A percentile compares a stretch with the other conserved stretches of the same genome.
These are phyloP conservation scores for Leptopilina drosophilae DNA, from an alignment of 2,888 invertebrate species.

Conservation along the genomic window DNA sequence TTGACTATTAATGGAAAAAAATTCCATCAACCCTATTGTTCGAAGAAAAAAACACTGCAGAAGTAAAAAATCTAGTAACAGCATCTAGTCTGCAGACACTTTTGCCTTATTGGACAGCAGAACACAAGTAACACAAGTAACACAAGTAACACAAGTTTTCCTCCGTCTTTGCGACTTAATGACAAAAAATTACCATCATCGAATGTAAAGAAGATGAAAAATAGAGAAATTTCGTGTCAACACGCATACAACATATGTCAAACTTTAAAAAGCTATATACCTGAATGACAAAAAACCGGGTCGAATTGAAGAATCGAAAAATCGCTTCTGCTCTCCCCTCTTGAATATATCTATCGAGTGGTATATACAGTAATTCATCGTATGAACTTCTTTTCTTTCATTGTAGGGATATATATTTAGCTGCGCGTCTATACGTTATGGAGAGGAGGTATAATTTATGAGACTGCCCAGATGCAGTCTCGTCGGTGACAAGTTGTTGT, in stretches of 20 bases:
- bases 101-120: too few species aligned
- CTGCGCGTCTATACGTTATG: constrained; percentile 50
- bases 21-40: too few species aligned
- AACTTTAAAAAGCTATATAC: constrained; percentile 19
- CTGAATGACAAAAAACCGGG: constrained; percentile 29
- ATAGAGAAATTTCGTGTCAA: constrained; percentile 30
- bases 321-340: constrained; percentile 7
- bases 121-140: too few species aligned
- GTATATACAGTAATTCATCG: constrained; percentile 49
- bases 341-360: constrained; percentile 31
- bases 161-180: too few species aligned
- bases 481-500: constrained; percentile 54
- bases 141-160: too few species aligned
- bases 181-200: too few species aligned
- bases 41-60: too few species aligned
- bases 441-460: constrained; percentile 66
- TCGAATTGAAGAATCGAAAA: constrained; percentile 40
- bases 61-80: too few species aligned
- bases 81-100: too few species aligned
- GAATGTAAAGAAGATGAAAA: not conserved
- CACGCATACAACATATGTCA: constrained; percentile 4
- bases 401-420: constrained; percentile 50
- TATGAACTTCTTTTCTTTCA: constrained; percentile 54
- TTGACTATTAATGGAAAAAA: too few species aligned
- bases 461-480: constrained; percentile 55